A percentile compares a stretch with the other conserved stretches of the same genome.
Evolutionary conservation across 2,797 vertebrate species (phyloP).

Genomic region (Lutjanus campechanus): DNA sequence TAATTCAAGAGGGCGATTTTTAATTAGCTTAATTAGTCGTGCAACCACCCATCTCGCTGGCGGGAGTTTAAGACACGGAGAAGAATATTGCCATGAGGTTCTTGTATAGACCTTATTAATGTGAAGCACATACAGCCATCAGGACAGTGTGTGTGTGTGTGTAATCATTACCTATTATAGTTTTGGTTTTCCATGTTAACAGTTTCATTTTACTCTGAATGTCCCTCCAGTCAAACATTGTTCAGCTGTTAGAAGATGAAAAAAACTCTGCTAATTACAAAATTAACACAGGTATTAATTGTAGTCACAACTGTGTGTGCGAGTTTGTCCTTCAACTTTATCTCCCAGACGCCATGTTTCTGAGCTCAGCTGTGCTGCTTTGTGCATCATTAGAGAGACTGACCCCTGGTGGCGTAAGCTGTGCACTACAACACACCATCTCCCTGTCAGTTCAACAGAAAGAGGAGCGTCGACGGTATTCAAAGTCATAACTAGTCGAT

Average conservation of each 20-base stretch:
- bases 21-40: constrained; percentile 58
- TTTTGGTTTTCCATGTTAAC: neutral
- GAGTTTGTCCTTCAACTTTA: too few relatives aligned
- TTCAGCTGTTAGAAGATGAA: neutral
- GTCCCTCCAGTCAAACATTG: neutral
- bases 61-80: constrained; percentile 21
- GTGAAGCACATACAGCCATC: neutral
- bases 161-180: neutral
- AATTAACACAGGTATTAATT: neutral
- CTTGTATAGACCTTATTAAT: neutral
- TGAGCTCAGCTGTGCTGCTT: too few relatives aligned
- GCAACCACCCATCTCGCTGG: constrained; percentile 10
- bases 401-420: too few relatives aligned
- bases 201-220: neutral
- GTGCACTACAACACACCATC: too few relatives aligned
- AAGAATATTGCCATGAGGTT: constrained; percentile 9
- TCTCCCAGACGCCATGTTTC: too few relatives aligned
- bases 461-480: too few relatives aligned
- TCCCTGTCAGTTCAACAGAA: too few relatives aligned
- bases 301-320: neutral
- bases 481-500: too few relatives aligned
- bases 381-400: too few relatives aligned
- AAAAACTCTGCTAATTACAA: neutral
- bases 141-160: neutral
- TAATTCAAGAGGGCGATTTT: constrained; percentile 34